Evolutionary conservation across 2,113 vertebrate genomes (phyloP).

Genomic region (Ammodytes dubius): DNA sequence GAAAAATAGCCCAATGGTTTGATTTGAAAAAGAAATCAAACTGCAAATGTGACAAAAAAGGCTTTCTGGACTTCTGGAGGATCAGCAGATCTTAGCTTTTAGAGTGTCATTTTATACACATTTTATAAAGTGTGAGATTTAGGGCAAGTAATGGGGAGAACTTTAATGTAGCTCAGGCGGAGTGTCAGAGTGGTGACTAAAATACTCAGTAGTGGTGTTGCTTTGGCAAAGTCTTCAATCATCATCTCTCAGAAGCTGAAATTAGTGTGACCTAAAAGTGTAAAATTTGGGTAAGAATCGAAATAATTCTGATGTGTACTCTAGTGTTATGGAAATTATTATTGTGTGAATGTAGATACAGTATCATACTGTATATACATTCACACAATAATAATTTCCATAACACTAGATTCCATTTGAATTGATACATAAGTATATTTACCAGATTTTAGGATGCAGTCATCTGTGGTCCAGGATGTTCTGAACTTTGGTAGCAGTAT

Average conservation of each 20-base stretch:
- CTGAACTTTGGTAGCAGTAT: too few relatives aligned
- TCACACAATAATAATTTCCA: too few relatives aligned
- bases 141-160: conserved; percentile 9
- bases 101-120: conserved; percentile 8
- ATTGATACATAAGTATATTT: too few relatives aligned
- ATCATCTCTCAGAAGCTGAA: conserved; percentile 3
- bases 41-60: not conserved
- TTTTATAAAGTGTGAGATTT: conserved; percentile 16
- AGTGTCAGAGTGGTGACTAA: conserved; percentile 11
- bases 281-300: conserved; percentile 22
- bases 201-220: too few relatives aligned
- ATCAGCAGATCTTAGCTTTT: conserved; percentile 3
- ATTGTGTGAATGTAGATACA: too few relatives aligned
- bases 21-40: not conserved
- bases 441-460: too few relatives aligned
- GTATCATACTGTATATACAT: too few relatives aligned
- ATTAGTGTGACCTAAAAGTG: not conserved
- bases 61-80: not conserved
- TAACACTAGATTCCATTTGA: too few relatives aligned
- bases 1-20: not conserved
- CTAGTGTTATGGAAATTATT: too few relatives aligned
- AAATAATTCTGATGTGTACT: conserved; percentile 32
- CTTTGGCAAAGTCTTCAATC: not conserved
- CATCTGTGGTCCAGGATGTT: too few relatives aligned
- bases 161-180: not conserved